Conservation (phyloP, 2,797 vertebrate species). For the Lycodopsis pacificus region DNA sequence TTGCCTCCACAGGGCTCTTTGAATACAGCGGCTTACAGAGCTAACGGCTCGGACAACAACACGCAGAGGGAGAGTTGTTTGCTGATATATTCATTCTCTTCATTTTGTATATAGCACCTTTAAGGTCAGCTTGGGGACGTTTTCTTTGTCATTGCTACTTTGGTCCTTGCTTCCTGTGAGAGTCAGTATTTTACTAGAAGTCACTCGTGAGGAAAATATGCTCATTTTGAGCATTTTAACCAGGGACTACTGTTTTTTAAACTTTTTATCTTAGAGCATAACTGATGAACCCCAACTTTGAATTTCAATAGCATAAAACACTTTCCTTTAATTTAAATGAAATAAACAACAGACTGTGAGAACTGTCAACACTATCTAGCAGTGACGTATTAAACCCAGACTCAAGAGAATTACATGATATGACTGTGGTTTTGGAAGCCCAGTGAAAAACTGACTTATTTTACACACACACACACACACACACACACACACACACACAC, state of each 20-base stretch:
- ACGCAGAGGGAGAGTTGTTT: too few relatives aligned
- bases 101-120: too few relatives aligned
- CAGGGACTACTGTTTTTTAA: not conserved
- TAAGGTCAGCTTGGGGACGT: too few relatives aligned
- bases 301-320: not conserved
- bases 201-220: too few relatives aligned
- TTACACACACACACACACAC: not conserved
- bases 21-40: too few relatives aligned
- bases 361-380: conserved; percentile 4
- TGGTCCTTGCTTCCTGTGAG: too few relatives aligned
- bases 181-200: too few relatives aligned
- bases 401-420: conserved; percentile 32
- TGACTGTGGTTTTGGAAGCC: conserved; percentile 8
- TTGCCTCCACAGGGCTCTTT: too few relatives aligned
- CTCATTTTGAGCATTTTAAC: not conserved
- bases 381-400: conserved; percentile 5
- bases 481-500: not conserved
- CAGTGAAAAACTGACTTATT: conserved; percentile 4
- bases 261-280: not conserved
- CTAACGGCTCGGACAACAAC: too few relatives aligned
- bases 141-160: too few relatives aligned
- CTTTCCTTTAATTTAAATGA: not conserved
- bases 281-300: not conserved
- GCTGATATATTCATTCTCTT: too few relatives aligned
- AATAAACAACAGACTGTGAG: conserved; percentile 9